These are phyloP conservation scores for Sebastes iracundus DNA, from an alignment of 2,797 vertebrate species.

Conservation along the genomic window DNA sequence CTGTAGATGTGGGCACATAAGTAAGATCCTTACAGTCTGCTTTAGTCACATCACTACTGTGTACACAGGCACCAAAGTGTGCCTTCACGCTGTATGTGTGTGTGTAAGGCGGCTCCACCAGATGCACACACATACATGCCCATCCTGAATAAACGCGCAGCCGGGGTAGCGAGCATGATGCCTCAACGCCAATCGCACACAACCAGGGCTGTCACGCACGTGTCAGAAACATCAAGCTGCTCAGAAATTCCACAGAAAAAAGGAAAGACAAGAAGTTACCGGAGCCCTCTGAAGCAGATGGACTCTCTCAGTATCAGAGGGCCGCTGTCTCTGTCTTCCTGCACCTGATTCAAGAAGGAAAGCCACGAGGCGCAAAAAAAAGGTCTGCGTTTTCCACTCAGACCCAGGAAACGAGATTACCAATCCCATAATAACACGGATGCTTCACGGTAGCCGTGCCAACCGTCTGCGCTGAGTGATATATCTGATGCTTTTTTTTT, in stretches of 20 bases:
- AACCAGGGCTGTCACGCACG: slow-evolving; percentile 84
- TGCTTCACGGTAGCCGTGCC: slow-evolving; percentile 64
- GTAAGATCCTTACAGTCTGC: slow-evolving; percentile 41
- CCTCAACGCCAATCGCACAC: slow-evolving; percentile 82
- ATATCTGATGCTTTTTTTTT: slow-evolving; percentile 71
- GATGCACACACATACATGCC: slow-evolving; percentile 46
- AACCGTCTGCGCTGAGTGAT: slow-evolving; percentile 73
- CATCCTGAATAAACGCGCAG: slow-evolving; percentile 72
- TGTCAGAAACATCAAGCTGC: slow-evolving; percentile 91
- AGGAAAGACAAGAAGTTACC: slow-evolving; percentile 73
- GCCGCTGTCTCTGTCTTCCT: slow-evolving; percentile 64
- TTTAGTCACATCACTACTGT: slow-evolving; percentile 49
- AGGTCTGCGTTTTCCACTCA: slow-evolving; percentile 67
- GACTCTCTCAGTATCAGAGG: slow-evolving; percentile 71
- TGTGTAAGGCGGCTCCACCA: slow-evolving; percentile 37
- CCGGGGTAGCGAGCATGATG: slow-evolving; percentile 80
- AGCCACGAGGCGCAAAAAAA: slow-evolving; percentile 44
- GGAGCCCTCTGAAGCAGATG: slow-evolving; percentile 76
- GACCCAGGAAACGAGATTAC: slow-evolving; percentile 76
- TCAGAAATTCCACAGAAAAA: slow-evolving; percentile 88
- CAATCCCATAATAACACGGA: slow-evolving; percentile 77
- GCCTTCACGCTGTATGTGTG: slow-evolving; percentile 9
- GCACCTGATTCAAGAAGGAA: slow-evolving; percentile 60
- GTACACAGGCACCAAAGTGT: slow-evolving; percentile 34
- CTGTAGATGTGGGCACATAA: slow-evolving; percentile 26